Percentiles rank a stretch among this genome's conserved stretches.
phyloP scores from a whole-genome alignment of 2,113 vertebrate species.

The Petrocephalus zakoni region DNA sequence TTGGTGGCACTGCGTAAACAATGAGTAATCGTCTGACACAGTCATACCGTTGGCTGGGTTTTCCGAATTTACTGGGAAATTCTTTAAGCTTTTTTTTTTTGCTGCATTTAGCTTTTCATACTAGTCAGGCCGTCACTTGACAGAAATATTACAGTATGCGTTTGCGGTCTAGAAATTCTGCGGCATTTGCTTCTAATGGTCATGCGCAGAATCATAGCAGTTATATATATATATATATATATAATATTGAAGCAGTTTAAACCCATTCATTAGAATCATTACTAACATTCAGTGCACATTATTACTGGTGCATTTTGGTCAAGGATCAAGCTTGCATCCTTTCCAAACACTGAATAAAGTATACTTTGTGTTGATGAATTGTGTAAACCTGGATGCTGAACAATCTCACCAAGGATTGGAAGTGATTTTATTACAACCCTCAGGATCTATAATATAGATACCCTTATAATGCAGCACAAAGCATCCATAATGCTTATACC shows the following conservation, averaged over 20 bases:
- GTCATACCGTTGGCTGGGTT: background rate
- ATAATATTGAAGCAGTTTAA: background rate
- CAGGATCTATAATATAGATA: too few relatives aligned
- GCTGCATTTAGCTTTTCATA: background rate
- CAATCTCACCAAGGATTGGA: background rate
- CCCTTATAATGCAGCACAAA: too few relatives aligned
- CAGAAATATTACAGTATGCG: background rate
- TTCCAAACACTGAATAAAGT: background rate
- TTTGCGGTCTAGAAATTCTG: background rate
- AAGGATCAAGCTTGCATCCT: background rate
- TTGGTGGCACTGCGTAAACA: background rate
- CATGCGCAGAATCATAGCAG: background rate
- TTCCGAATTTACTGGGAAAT: background rate
- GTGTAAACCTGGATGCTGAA: background rate
- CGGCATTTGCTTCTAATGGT: background rate
- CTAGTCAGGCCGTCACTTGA: background rate
- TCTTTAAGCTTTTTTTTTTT: background rate
- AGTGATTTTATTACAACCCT: background rate
- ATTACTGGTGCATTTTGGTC: background rate
- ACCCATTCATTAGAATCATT: too few relatives aligned
- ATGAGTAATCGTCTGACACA: background rate
- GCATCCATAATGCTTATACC: too few relatives aligned
- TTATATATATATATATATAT: background rate
- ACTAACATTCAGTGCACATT: background rate
- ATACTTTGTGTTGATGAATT: background rate